Evolutionary conservation across 2,797 vertebrate species (phyloP), one percentile per base, ranked within the genome.

Genomic region (Smutsia gigantea): DNA sequence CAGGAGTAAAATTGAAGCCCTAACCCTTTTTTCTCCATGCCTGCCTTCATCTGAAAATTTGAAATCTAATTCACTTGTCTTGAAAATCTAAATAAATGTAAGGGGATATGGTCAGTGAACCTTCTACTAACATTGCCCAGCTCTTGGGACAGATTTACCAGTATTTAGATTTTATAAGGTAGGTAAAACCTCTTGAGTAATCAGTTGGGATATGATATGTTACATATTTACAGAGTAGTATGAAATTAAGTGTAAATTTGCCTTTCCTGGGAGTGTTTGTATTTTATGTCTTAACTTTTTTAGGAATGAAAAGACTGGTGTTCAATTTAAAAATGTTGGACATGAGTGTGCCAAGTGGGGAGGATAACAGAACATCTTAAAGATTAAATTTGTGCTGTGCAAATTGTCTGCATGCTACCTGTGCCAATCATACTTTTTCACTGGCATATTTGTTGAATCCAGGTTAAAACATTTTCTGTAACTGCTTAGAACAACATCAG

Each of bases 31-130:
- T 91, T 27, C 46, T 88, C 89, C 64, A 64, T 88, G 34, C 74
- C 53, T 94, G 21, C 31, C 64, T 87, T 97, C 83, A 87, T 75
- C 83, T 75, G 42, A 81, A 95, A 93, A 95, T 51, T 5, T 95
- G 64, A 96, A 71, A 74, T 14, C 13, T 75, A 91, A 85, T 93
- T 92, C 83, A 77, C 46, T 87, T 89, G 37, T 75, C 25, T 55
- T 87, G 71, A 77, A 96, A 90, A 92, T 97, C 66, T 93, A 94
- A 93, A 93, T 92, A 94, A 97, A 81, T 69, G 23, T 23, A 46
- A 46, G 46, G 46, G 46, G 46, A 12, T 12, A n/a, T 69, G 57
- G 42, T 39, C 61, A 74, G 42, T 63, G 64, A 94, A 72, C 1
- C 49, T 93, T 97, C 64, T 72, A 21, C 37, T 46, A 92, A 85